A percentile compares a stretch with the other conserved stretches of the same genome.
Evolutionary conservation across 2,888 invertebrate genomes (phyloP).

Genomic region (Colletes collaris): DNA sequence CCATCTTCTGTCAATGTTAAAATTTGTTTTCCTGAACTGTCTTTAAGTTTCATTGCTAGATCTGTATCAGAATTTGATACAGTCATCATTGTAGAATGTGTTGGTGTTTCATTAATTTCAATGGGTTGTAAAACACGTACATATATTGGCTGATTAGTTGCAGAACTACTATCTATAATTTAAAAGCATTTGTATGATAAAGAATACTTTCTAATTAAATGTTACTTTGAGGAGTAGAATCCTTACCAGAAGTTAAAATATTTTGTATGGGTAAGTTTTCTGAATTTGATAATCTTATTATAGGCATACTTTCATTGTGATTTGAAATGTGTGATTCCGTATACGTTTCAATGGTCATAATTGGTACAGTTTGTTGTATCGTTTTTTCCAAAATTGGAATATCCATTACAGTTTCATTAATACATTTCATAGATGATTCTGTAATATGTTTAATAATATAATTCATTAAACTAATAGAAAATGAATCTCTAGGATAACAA

Average conservation of each 20-base stretch:
- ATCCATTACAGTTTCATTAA: constrained; percentile 19
- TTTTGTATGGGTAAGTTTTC: constrained; percentile 64
- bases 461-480: not conserved
- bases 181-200: constrained; percentile 17
- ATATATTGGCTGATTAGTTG: constrained; percentile 61
- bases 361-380: constrained; percentile 35
- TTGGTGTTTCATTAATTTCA: constrained; percentile 56
- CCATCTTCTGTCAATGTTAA: constrained; percentile 80
- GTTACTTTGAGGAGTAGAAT: constrained; percentile 3
- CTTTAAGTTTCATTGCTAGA: constrained; percentile 57
- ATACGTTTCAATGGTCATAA: constrained; percentile 43
- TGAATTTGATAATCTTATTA: constrained; percentile 63
- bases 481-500: not conserved
- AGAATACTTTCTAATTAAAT: not conserved
- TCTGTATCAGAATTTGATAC: constrained; percentile 40
- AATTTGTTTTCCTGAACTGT: constrained; percentile 73
- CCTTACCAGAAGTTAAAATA: constrained; percentile 63
- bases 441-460: constrained; percentile 20
- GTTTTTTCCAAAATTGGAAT: constrained; percentile 33
- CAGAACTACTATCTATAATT: constrained; percentile 47
- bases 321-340: constrained; percentile 45
- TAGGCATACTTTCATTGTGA: constrained; percentile 47
- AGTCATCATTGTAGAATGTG: constrained; percentile 37
- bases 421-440: constrained; percentile 41
- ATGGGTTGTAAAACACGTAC: constrained; percentile 67